Conservation (phyloP, 2,888 invertebrate genomes). For the Helicoverpa assulta region DNA sequence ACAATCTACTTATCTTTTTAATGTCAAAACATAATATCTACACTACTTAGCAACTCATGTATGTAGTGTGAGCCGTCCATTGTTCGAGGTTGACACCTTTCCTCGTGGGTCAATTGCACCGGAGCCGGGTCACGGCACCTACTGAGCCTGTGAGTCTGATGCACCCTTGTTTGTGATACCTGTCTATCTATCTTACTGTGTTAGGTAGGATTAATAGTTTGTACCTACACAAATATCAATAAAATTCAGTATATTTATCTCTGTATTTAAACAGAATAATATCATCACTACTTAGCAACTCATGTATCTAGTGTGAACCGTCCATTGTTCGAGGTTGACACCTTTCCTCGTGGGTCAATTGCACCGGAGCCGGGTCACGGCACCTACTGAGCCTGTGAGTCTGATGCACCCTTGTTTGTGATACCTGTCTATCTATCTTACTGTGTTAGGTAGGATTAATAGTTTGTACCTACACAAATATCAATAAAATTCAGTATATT, state of each 20-base stretch:
- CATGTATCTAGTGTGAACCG: constrained; percentile 20
- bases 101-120: constrained; percentile 74
- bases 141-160: neutral
- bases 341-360: constrained; percentile 76
- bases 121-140: constrained; percentile 56
- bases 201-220: no score
- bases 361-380: constrained; percentile 63
- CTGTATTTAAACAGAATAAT: neutral
- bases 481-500: neutral
- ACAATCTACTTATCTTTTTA: no score
- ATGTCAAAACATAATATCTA: constrained; percentile 6
- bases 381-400: constrained; percentile 3
- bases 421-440: neutral
- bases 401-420: neutral
- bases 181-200: neutral
- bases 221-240: neutral
- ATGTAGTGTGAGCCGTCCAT: constrained; percentile 32
- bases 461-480: no score
- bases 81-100: constrained; percentile 67
- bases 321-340: constrained; percentile 61
- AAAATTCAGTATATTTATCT: neutral
- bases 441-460: no score
- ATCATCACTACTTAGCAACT: constrained; percentile 2
- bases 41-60: constrained; percentile 1
- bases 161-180: neutral